phyloP scores from a whole-genome alignment of 92 coral and sea anemone genomes.

The Blastomussa wellsi region DNA sequence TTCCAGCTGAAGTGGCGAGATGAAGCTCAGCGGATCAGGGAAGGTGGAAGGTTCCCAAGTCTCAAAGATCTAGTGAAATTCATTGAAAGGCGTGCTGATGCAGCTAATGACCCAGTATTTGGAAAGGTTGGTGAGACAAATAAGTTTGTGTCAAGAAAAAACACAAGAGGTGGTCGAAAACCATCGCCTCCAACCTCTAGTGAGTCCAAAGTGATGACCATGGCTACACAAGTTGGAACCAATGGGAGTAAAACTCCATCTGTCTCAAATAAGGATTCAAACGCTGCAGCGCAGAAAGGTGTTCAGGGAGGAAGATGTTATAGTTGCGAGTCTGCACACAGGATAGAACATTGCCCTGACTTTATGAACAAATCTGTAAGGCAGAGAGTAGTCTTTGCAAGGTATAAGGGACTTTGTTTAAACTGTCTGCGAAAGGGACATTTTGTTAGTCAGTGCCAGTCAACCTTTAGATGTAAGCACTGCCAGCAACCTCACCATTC shows the following conservation, averaged over 20 bases:
- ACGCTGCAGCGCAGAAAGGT: not conserved
- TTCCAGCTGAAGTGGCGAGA: too few relatives aligned
- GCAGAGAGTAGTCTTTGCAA: not conserved
- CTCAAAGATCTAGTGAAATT: too few relatives aligned
- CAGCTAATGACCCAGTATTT: constrained; percentile 46
- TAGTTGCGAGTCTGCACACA: not conserved
- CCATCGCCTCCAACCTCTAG: not conserved
- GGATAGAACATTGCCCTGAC: too few relatives aligned
- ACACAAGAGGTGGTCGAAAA: too few relatives aligned
- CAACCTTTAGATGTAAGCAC: constrained; percentile 43
- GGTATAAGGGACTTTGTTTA: too few relatives aligned
- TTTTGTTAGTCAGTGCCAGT: constrained; percentile 48
- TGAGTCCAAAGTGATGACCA: constrained; percentile 6
- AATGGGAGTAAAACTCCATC: constrained; percentile 26
- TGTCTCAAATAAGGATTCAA: constrained; percentile 14
- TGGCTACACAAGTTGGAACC: constrained; percentile 25
- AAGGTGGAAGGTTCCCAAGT: too few relatives aligned
- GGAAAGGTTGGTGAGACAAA: constrained; percentile 32
- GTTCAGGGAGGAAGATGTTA: constrained; percentile 12
- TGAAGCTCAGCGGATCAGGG: too few relatives aligned
- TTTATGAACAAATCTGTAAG: too few relatives aligned
- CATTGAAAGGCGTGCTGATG: constrained; percentile 58
- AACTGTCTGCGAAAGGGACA: too few relatives aligned
- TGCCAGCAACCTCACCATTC: constrained; percentile 60
- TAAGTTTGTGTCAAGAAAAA: not conserved